These are phyloP conservation scores for Erpornis zantholeuca DNA, from an alignment of 2,113 vertebrate species.

Conservation along the genomic window DNA sequence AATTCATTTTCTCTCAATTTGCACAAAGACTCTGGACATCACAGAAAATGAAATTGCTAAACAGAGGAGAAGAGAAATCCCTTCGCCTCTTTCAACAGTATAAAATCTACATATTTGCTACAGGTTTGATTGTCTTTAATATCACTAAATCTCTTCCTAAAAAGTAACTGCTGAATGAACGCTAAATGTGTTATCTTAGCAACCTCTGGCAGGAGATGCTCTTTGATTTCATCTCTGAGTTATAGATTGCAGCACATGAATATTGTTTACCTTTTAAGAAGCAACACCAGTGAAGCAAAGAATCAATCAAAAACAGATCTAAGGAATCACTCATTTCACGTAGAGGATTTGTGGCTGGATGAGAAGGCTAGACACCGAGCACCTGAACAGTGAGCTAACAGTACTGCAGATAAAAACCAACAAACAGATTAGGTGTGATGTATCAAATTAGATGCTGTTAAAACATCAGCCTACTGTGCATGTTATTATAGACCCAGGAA, in stretches of 20 bases:
- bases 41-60: conserved; percentile 12
- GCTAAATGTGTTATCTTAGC: conserved; percentile 2
- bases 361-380: conserved; percentile 38
- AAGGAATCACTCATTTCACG: conserved; percentile 45
- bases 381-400: conserved; percentile 42
- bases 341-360: conserved; percentile 55
- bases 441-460: conserved; percentile 23
- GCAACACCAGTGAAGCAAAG: conserved; percentile 54
- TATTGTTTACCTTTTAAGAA: conserved; percentile 61
- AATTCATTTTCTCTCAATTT: neutral
- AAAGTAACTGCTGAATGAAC: conserved; percentile 23
- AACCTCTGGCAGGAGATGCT: conserved; percentile 34
- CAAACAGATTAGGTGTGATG: conserved; percentile 29
- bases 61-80: neutral
- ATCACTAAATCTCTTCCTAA: neutral
- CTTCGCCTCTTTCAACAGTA: neutral
- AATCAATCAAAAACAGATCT: conserved; percentile 50
- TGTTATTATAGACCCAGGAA: neutral
- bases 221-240: conserved; percentile 12
- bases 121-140: neutral
- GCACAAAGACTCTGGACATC: neutral
- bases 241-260: conserved; percentile 45
- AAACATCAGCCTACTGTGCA: neutral
- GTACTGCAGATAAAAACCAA: conserved; percentile 61
- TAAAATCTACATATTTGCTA: neutral